Base-by-base conservation (phyloP, 2,888 invertebrate genomes). In the Meteorus colon region DNA sequence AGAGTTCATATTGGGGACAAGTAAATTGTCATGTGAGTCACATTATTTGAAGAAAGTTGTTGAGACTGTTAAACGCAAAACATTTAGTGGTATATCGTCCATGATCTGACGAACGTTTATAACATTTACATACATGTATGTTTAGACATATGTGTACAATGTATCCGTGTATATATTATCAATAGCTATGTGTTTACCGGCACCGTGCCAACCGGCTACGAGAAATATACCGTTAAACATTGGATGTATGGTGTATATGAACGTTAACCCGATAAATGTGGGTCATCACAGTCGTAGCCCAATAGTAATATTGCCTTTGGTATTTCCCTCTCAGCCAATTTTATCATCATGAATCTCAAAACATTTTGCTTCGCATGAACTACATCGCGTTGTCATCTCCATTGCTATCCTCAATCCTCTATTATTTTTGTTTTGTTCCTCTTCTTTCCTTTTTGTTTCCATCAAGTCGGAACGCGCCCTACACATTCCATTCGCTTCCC, bases 151-250 rank as follows among this genome's bases (percentile, higher is more conserved):
- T 55, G 55, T 55, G 19, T 55, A 12, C 8, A 41, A 41, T 41
- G 19, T 55, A 55, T 55, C 1, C 19, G n/a, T 55, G 19, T 55
- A 55, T 55, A 55, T 19, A 55, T 55, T 55, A 55, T 55, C 55
- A 55, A 55, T 55, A 19, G 8, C n/a, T 55, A n/a, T 48, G 19
- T 55, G 10, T 55, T 55, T 55, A 55, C 19, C 19, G 55, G 55
- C 55, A 19, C 48, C 75, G 75, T 74, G 31, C 75, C 75, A 63
- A 78, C 74, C 66, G 75, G 55, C 76, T 68, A 76, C 69, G 60
- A 69, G 66, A 41, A 55, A 78, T 82, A 87, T 89, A 88, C 89
- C 89, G 89, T 89, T 89, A 89, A 84, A 76, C 85, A 86, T 88
- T 87, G 85, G 84, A 86, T 85, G 87, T 88, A 86, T 86, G 86